phyloP scores from a whole-genome alignment of 1,140 invertebrate species.

The Rhizoglyphus robini region DNA sequence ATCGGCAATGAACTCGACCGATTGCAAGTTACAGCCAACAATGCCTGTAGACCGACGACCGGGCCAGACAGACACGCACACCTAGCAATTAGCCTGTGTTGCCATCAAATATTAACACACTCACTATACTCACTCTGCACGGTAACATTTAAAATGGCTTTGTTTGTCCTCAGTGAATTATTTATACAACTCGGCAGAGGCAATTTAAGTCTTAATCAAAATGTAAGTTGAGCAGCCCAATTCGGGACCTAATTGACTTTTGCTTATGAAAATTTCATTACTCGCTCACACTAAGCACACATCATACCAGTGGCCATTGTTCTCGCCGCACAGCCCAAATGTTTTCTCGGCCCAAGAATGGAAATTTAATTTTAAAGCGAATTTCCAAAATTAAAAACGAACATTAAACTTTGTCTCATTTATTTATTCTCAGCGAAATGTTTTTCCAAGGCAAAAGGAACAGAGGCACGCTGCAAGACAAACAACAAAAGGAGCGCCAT shows the following conservation, averaged over 20 bases:
- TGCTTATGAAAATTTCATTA: slow-evolving; percentile 13
- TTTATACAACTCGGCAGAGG: background rate
- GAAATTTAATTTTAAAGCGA: no score
- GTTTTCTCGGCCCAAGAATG: no score
- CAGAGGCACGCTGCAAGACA: no score
- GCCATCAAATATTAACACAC: background rate
- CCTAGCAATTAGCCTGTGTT: slow-evolving; percentile 3
- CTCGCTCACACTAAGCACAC: background rate
- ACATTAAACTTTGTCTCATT: no score
- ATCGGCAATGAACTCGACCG: background rate
- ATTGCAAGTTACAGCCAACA: no score
- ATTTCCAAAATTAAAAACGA: no score
- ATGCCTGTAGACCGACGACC: no score
- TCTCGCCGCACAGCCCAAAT: no score
- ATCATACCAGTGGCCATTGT: background rate
- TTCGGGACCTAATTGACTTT: slow-evolving; percentile 3
- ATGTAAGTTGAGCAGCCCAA: background rate
- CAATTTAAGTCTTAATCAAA: slow-evolving; percentile 7
- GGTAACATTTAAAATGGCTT: background rate
- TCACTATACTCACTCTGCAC: no score
- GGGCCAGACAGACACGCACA: slow-evolving; percentile 2
- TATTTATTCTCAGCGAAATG: no score
- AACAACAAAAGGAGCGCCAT: no score
- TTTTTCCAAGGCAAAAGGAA: no score
- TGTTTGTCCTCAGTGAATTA: background rate